These are phyloP conservation scores for Drosophila nr. perissopoda DNA, from an alignment of 2,888 invertebrate genomes.

Conservation along the genomic window DNA sequence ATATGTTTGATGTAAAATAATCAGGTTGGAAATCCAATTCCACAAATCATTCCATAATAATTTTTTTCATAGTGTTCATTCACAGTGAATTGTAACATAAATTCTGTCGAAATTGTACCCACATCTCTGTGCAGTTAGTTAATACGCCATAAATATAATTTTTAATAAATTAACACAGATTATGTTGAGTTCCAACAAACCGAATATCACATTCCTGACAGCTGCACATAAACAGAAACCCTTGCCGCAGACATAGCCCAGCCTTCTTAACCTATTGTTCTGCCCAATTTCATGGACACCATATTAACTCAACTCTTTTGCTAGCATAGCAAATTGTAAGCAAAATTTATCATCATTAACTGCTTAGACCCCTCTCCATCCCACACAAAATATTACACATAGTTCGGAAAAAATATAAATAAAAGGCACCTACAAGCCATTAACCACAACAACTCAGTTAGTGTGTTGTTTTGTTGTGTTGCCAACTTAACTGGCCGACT, in stretches of 20 bases:
- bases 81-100: neutral
- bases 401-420: conserved; percentile 29
- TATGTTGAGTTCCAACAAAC: neutral
- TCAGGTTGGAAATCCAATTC: neutral
- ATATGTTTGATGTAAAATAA: neutral
- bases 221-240: conserved; percentile 8
- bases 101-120: neutral
- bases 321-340: conserved; percentile 28
- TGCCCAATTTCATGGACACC: conserved; percentile 11
- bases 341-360: conserved; percentile 63
- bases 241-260: neutral
- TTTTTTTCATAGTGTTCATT: neutral
- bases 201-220: conserved; percentile 7
- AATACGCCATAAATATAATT: neutral
- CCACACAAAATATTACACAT: conserved; percentile 37
- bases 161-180: neutral
- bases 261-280: neutral
- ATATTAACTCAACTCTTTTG: conserved; percentile 44
- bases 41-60: neutral
- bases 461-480: conserved; percentile 38
- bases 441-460: conserved; percentile 69
- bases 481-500: conserved; percentile 40
- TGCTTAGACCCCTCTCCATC: neutral
- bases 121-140: neutral
- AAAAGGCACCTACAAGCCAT: conserved; percentile 48